Evolutionary conservation across 2,888 invertebrate species (phyloP), one percentile per base, ranked within the genome.

Genomic region (Heliconius charithonia): DNA sequence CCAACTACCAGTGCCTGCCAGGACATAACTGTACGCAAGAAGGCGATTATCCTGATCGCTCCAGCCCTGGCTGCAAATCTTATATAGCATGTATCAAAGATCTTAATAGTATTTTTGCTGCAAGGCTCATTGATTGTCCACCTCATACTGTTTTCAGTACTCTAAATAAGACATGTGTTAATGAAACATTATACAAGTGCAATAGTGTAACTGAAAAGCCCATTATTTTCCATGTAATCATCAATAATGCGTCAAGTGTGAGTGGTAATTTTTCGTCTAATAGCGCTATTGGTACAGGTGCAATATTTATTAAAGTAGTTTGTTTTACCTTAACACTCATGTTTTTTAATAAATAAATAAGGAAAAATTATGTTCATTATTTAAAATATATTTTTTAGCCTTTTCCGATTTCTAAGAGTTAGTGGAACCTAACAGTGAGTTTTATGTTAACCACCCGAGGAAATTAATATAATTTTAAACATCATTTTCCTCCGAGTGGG

Each of bases 61-160:
- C 82, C 3, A 84, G 77, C 63, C 81, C 81, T 3, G 83, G 89
- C 66, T 92, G 93, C 81, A 84, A 82, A 6, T 86, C 90, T 1
- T 94, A 87, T 80, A 83, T 93, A 9, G 83, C 89, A 0, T 95
- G 95, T 76, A 81, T 91, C 0, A 83, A 86, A 81, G 91, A 91
- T 9, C 78, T 93, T 22, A 87, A 81, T 12, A 85, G 84, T n/a
- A 69, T 89, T 22, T 87, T 88, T 12, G 87, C 89, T 1, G 92
- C 94, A 4, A 88, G 93, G 82, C 80, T 89, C 19, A 81, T 92
- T 3, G 81, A 84, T 56, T 94, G 94, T 73, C 89, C 92, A 1
- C 16, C 41, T 12, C 82, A 86, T 63, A 87, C 85, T 27, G 80
- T 90, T 1, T 94, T 90, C 75, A 87, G 86, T 82, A 82, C 85